A percentile compares a stretch with the other conserved stretches of the same genome.
Evolutionary conservation across 1,140 invertebrate species (phyloP).

Genomic region (Cydia fagiglandana): DNA sequence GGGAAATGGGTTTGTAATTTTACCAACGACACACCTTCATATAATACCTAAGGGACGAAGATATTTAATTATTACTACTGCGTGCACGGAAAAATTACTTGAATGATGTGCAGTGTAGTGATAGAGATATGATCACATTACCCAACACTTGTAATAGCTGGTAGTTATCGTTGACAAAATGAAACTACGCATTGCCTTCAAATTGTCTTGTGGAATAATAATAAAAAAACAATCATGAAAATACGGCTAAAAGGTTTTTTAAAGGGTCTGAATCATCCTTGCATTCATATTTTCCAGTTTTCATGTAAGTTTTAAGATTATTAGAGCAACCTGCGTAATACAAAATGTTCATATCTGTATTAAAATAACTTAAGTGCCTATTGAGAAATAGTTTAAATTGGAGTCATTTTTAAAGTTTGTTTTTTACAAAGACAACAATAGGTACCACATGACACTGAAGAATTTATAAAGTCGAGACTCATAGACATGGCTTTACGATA

Average conservation of each 20-base stretch:
- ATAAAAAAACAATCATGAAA: not conserved
- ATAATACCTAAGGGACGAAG: not conserved
- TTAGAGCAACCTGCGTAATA: no score
- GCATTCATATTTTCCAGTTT: no score
- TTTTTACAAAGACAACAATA: no score
- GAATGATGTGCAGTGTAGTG: not conserved
- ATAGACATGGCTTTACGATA: no score
- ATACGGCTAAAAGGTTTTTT: not conserved
- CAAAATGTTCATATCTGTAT: no score
- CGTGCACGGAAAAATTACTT: conserved; percentile 5
- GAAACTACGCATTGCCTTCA: not conserved
- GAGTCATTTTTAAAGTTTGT: no score
- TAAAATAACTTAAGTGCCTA: no score
- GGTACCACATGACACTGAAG: no score
- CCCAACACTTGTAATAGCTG: conserved; percentile 3
- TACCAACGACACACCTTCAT: not conserved
- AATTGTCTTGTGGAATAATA: not conserved
- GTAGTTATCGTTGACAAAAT: conserved; percentile 1
- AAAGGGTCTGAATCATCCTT: not conserved
- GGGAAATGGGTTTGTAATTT: not conserved
- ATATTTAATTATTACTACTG: not conserved
- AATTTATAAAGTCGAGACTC: no score
- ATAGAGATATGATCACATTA: conserved; percentile 27
- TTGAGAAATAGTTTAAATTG: no score
- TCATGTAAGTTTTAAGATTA: no score